phyloP scores from a whole-genome alignment of 2,113 vertebrate genomes.

The Onychostruthus taczanowskii region DNA sequence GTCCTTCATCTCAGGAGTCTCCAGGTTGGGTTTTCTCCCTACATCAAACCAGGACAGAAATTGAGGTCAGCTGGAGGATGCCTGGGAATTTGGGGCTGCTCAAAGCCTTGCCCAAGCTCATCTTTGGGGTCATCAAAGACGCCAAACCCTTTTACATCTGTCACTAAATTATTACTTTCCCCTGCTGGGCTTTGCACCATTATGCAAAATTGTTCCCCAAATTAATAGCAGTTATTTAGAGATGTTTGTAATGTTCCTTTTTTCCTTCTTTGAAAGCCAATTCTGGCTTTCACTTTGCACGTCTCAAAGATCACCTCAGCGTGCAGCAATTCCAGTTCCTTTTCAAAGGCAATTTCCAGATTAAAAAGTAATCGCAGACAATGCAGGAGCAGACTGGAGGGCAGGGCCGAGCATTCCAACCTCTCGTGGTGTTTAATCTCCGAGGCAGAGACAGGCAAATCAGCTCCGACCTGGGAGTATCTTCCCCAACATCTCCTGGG shows the following conservation, averaged over 20 bases:
- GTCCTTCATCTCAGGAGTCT: neutral
- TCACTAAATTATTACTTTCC: neutral
- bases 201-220: neutral
- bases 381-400: neutral
- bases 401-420: neutral
- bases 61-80: neutral
- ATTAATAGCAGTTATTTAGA: neutral
- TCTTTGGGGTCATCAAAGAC: neutral
- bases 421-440: neutral
- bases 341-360: slow-evolving; percentile 49
- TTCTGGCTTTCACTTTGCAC: neutral
- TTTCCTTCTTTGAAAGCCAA: neutral
- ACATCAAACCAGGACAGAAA: neutral
- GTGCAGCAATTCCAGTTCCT: neutral
- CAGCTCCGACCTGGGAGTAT: neutral
- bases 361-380: neutral
- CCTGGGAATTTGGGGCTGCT: neutral
- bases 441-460: slow-evolving; percentile 42
- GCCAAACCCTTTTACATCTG: neutral
- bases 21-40: neutral
- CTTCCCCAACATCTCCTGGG: neutral
- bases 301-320: neutral
- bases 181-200: neutral
- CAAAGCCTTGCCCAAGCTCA: neutral
- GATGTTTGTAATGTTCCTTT: neutral